These are phyloP conservation scores for Todiramphus saurophagus DNA, from an alignment of 2,113 vertebrate genomes.

Conservation along the genomic window DNA sequence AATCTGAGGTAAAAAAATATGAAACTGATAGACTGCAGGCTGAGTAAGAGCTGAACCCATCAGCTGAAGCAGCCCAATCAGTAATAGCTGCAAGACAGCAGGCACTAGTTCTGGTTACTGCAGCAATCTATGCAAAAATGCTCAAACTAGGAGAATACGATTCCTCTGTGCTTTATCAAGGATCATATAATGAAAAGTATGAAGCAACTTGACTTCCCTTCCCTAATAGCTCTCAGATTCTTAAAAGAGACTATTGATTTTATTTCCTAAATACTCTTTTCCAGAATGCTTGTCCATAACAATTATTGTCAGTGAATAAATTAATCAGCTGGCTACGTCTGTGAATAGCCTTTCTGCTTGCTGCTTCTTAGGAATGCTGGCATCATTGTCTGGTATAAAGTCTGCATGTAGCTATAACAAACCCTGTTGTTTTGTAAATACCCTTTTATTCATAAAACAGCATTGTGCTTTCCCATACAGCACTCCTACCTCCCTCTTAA, in stretches of 20 bases:
- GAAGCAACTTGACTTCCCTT: background rate
- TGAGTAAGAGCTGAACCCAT: background rate
- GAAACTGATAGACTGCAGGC: background rate
- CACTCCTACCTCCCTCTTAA: background rate
- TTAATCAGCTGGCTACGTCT: background rate
- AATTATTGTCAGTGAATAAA: conserved; percentile 38
- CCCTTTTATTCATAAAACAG: conserved; percentile 5
- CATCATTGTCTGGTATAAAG: background rate
- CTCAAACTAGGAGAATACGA: background rate
- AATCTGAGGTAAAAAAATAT: background rate
- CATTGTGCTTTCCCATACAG: background rate
- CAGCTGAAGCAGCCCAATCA: background rate
- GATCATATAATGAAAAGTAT: conserved; percentile 11
- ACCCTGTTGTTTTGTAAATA: conserved; percentile 50
- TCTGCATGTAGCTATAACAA: conserved; percentile 42
- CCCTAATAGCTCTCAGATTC: background rate
- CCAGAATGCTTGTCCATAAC: background rate
- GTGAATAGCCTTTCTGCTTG: conserved; percentile 37
- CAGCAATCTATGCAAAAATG: background rate
- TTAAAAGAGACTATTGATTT: conserved; percentile 30
- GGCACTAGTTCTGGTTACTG: background rate
- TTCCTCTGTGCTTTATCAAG: conserved; percentile 16
- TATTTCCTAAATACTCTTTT: conserved; percentile 31
- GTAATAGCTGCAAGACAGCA: conserved; percentile 21
- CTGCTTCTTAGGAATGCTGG: conserved; percentile 30